Percentiles rank a stretch among this genome's conserved stretches.
phyloP scores from a whole-genome alignment of 2,797 vertebrate species.

The Thaleichthys pacificus region DNA sequence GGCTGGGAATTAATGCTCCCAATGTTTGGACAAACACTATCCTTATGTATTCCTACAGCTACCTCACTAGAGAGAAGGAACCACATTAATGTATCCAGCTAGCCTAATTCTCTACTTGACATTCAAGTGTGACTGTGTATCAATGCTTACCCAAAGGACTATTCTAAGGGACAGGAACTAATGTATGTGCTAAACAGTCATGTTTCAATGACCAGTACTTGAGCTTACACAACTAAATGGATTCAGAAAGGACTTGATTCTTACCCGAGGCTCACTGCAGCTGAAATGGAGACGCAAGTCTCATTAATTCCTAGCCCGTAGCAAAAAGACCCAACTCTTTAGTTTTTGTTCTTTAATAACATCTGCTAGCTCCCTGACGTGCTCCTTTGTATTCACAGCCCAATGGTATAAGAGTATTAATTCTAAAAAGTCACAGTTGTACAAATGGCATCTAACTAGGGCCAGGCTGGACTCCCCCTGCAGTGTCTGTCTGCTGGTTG shows the following conservation, averaged over 20 bases:
- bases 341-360: slow-evolving; percentile 19
- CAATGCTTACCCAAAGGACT: neutral
- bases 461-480: slow-evolving; percentile 67
- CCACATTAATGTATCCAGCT: neutral
- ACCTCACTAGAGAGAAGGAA: neutral
- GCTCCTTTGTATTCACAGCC: slow-evolving; percentile 66
- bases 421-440: slow-evolving; percentile 58
- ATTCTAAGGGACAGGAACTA: neutral
- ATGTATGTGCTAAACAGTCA: neutral
- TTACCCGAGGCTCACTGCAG: neutral
- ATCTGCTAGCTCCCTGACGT: slow-evolving; percentile 19
- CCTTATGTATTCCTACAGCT: neutral
- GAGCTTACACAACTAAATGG: neutral
- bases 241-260: slow-evolving; percentile 1
- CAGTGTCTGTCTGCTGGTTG: slow-evolving; percentile 60
- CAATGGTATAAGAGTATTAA: slow-evolving; percentile 70
- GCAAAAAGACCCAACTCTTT: slow-evolving; percentile 10
- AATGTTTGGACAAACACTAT: neutral
- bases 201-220: neutral
- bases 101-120: neutral
- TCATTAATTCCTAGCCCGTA: slow-evolving; percentile 37
- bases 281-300: slow-evolving; percentile 8
- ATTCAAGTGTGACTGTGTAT: neutral
- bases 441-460: slow-evolving; percentile 51
- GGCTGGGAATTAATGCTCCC: slow-evolving; percentile 28